Percentiles rank a stretch among this genome's conserved stretches.
Conservation (phyloP, 2,113 vertebrate genomes). For the Spea bombifrons region DNA sequence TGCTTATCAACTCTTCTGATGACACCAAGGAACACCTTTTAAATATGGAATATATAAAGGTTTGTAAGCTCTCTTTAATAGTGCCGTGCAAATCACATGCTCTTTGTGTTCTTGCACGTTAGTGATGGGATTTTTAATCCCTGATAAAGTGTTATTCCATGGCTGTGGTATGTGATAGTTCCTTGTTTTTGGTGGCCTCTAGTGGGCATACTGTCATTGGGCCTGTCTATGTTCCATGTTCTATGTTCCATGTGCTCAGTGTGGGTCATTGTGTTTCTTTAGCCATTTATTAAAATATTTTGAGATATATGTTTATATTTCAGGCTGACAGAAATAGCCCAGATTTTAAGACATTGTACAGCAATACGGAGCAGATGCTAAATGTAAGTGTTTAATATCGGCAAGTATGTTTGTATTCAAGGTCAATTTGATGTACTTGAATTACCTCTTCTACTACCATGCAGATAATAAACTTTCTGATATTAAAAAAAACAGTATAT, state of each 20-base stretch:
- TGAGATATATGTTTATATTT: not conserved
- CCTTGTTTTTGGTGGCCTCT: not conserved
- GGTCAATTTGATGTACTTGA: too few species aligned
- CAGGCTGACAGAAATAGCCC: constrained; percentile 83
- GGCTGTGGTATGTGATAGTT: not conserved
- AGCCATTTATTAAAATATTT: not conserved
- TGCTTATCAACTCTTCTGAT: constrained; percentile 79
- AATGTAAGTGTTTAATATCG: constrained; percentile 65
- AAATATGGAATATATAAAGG: constrained; percentile 87
- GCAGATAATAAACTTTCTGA: too few species aligned
- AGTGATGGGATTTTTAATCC: too few species aligned
- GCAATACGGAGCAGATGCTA: constrained; percentile 79
- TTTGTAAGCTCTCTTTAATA: constrained; percentile 51
- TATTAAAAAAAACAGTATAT: too few species aligned
- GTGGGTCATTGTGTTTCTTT: not conserved
- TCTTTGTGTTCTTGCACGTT: too few species aligned
- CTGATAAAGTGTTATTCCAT: too few species aligned
- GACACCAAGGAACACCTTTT: constrained; percentile 79
- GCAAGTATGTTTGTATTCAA: too few species aligned
- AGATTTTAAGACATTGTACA: constrained; percentile 74
- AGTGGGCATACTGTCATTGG: not conserved
- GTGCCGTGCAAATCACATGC: too few species aligned
- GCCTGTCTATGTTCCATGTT: too few species aligned
- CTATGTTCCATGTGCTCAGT: too few species aligned
- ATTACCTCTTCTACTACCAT: too few species aligned